Evolutionary conservation across 1,140 invertebrate species (phyloP).

Genomic region (Trissolcus basalis): DNA sequence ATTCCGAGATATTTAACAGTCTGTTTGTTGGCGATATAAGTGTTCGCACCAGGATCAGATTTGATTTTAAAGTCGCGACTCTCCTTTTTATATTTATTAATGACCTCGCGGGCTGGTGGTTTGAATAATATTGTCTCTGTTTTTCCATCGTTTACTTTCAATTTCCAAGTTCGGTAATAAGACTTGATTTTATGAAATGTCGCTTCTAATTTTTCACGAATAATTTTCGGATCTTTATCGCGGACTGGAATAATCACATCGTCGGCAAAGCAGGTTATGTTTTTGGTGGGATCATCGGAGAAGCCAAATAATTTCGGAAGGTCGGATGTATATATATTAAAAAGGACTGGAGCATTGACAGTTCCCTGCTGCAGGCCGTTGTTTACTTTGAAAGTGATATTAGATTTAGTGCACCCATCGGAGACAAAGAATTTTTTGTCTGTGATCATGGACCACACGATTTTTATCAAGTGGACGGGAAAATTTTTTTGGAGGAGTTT

Average conservation of each 20-base stretch:
- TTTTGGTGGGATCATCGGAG: too few relatives aligned
- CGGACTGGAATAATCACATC: background rate
- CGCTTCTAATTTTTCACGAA: background rate
- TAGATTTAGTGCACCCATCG: background rate
- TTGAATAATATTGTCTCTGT: too few relatives aligned
- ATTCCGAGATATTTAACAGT: too few relatives aligned
- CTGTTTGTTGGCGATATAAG: too few relatives aligned
- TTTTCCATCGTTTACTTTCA: too few relatives aligned
- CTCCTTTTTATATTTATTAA: too few relatives aligned
- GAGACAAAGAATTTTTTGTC: slow-evolving; percentile 14
- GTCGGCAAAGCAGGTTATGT: too few relatives aligned
- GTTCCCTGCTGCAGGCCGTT: slow-evolving; percentile 29
- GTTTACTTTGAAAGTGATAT: slow-evolving; percentile 15
- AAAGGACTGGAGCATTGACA: background rate
- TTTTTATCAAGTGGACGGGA: slow-evolving; percentile 1
- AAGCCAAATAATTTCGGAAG: background rate
- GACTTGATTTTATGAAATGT: too few relatives aligned
- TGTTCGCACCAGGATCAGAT: too few relatives aligned
- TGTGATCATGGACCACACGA: slow-evolving; percentile 6
- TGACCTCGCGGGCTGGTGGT: too few relatives aligned
- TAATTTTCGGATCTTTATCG: slow-evolving; percentile 2
- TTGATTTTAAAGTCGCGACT: too few relatives aligned
- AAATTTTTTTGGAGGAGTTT: slow-evolving; percentile 5
- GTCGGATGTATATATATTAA: slow-evolving; percentile 21
- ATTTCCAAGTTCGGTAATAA: too few relatives aligned